Evolutionary conservation across 1,140 invertebrate species (phyloP), one percentile per base, ranked within the genome.

Genomic region (Microplitis mediator): DNA sequence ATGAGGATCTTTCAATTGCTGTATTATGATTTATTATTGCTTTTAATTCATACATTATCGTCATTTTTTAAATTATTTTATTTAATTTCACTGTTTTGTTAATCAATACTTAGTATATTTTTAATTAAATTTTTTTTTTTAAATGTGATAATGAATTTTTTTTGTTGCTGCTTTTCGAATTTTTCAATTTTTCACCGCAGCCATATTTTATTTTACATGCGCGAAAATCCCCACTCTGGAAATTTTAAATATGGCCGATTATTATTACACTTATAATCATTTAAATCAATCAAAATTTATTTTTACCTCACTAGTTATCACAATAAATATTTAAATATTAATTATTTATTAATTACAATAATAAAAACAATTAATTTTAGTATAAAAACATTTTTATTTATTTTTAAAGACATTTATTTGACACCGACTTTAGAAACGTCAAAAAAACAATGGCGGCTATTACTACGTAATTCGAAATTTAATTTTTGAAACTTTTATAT

Each of bases 11-110:
- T 54, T 81, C 74, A 65, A 90, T 83, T 69, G 82, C 75, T 35
- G 85, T 80, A 63, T 88, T 84, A 71, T 89, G 78, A 31, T 79
- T 77, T 62, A 91, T 84, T 69, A 91, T 85, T 66, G 88, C 89
- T 78, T 86, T 89, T 80, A 89, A 79, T 60, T 75, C 75, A 76
- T 90, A 93, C 89, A 90, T 91, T 78, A 73, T 88, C 72, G 80
- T 75, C 14, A 72, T 71, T 56, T 50, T 70, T 56, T 58, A 1
- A 79, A 85, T 85, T 77, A 80, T 81, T 5, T 3, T 69, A 11
- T 52, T 14, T 14, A 52, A 54, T 34, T 66, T 14, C 66, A 64
- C 34, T 39, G 13, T 23, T 66, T 3, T 23, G 16, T 32, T 51
- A 14, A 45, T 63, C 35, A 50, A 74, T 31, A n/a, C 13, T 73